Evolutionary conservation across 2,888 invertebrate genomes (phyloP).

Genomic region (Ptychoptera contaminata): DNA sequence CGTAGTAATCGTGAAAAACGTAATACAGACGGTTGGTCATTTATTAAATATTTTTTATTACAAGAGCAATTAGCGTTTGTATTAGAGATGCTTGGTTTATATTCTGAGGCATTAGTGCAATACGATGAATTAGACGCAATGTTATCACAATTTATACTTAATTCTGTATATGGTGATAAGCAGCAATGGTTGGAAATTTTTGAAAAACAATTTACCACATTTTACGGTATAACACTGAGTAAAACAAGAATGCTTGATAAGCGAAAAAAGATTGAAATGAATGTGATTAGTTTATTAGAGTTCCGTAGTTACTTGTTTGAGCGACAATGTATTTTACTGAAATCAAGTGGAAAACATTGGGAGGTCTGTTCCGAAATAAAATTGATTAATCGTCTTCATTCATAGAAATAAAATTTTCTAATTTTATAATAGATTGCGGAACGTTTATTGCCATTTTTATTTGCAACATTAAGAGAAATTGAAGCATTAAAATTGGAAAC

Average conservation of each 20-base stretch:
- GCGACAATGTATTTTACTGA: constrained; percentile 75
- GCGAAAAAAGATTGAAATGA: constrained; percentile 22
- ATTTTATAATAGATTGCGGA: constrained; percentile 51
- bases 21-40: constrained; percentile 85
- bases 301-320: constrained; percentile 88
- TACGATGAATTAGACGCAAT: constrained; percentile 95
- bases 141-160: constrained; percentile 90
- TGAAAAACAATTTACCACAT: constrained; percentile 60
- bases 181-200: constrained; percentile 75
- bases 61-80: constrained; percentile 93
- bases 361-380: constrained; percentile 39
- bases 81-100: constrained; percentile 82
- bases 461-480: constrained; percentile 76
- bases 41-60: constrained; percentile 84
- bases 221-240: constrained; percentile 62
- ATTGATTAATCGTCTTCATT: too few relatives aligned
- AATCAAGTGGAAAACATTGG: constrained; percentile 58
- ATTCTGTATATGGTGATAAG: constrained; percentile 76
- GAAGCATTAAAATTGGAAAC: constrained; percentile 61
- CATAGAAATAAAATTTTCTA: too few relatives aligned
- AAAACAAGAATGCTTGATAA: constrained; percentile 27
- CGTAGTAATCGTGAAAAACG: constrained; percentile 77
- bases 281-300: constrained; percentile 59
- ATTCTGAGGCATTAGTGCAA: constrained; percentile 88
- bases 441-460: constrained; percentile 76